Conservation (phyloP, 1,140 invertebrate genomes). For the Paralvinella palmiformis region DNA sequence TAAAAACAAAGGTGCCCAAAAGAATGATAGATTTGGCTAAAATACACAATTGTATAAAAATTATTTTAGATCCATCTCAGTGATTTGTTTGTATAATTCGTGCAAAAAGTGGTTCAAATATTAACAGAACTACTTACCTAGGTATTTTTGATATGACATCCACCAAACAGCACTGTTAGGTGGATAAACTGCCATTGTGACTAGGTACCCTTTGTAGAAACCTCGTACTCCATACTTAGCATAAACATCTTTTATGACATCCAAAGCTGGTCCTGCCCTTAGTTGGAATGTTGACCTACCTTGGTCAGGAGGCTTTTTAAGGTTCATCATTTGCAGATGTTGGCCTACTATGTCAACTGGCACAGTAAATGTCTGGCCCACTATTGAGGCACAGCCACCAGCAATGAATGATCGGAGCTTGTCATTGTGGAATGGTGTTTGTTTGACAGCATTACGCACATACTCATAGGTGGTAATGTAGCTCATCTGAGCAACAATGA, state of each 20-base stretch:
- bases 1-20: no score
- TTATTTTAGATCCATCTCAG: neutral
- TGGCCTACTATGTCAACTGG: constrained; percentile 95
- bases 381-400: constrained; percentile 81
- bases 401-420: constrained; percentile 56
- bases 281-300: constrained; percentile 26
- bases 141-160: constrained; percentile 89
- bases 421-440: constrained; percentile 50
- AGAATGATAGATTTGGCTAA: no score
- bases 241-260: constrained; percentile 67
- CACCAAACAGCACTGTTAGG: constrained; percentile 95
- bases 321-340: constrained; percentile 89
- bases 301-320: constrained; percentile 16
- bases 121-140: constrained; percentile 60
- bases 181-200: constrained; percentile 85
- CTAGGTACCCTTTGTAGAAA: constrained; percentile 89
- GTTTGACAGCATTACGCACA: constrained; percentile 69
- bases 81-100: neutral
- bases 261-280: constrained; percentile 28
- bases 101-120: neutral
- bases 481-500: constrained; percentile 75
- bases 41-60: neutral
- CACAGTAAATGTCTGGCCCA: constrained; percentile 91
- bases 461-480: constrained; percentile 96
- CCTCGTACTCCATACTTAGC: constrained; percentile 73